phyloP scores from a whole-genome alignment of 1,140 invertebrate genomes.

The Drosophila prosaltans region DNA sequence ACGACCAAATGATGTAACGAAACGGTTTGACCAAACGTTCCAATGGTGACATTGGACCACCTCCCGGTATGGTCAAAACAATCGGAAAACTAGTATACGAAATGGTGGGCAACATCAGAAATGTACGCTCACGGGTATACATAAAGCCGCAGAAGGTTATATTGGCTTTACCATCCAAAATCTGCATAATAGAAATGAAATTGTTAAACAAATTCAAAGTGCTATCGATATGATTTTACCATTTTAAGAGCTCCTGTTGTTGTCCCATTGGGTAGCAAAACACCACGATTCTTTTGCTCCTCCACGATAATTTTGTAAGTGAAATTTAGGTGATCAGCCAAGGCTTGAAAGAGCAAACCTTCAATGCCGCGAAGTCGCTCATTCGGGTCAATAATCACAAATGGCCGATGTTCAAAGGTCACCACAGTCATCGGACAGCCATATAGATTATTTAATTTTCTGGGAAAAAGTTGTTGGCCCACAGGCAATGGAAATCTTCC shows the following conservation, averaged over 20 bases:
- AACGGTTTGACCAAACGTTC: conserved; percentile 64
- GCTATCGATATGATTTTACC: conserved; percentile 36
- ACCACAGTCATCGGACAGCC: conserved; percentile 47
- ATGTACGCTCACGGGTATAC: conserved; percentile 57
- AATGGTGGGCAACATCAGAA: conserved; percentile 58
- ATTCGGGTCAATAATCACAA: conserved; percentile 38
- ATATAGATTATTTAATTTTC: conserved; percentile 56
- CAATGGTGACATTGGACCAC: conserved; percentile 50
- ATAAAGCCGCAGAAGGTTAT: conserved; percentile 65
- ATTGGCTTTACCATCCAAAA: conserved; percentile 61
- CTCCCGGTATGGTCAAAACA: conserved; percentile 54
- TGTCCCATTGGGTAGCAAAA: conserved; percentile 60
- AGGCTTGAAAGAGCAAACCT: conserved; percentile 49
- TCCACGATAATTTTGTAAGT: conserved; percentile 39
- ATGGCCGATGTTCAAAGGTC: conserved; percentile 58
- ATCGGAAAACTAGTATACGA: conserved; percentile 67
- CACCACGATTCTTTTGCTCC: conserved; percentile 51
- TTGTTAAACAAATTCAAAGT: too few relatives aligned
- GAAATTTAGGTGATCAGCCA: conserved; percentile 72
- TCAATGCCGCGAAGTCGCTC: conserved; percentile 54
- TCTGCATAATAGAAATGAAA: conserved; percentile 30
- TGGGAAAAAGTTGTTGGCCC: conserved; percentile 43
- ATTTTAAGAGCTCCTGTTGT: conserved; percentile 61
- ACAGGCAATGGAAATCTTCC: conserved; percentile 49
- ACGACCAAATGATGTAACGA: conserved; percentile 61